These are phyloP conservation scores for Rhinopomastus cyanomelas DNA, from an alignment of 2,113 vertebrate genomes.

Conservation along the genomic window DNA sequence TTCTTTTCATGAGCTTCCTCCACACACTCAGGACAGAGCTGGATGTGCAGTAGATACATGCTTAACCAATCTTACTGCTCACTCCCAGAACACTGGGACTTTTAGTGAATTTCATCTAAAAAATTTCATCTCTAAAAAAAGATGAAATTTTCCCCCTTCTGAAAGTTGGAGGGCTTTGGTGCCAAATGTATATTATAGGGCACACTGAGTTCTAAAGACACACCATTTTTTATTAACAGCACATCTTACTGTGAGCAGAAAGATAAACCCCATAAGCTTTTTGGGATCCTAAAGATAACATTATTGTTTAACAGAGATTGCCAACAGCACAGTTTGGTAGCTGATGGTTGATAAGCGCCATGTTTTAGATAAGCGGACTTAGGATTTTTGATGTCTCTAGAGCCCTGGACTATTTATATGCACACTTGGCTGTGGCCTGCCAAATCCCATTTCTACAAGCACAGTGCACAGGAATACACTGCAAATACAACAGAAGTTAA, in stretches of 20 bases:
- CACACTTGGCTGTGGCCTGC: neutral
- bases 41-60: neutral
- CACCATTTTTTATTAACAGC: neutral
- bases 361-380: neutral
- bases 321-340: neutral
- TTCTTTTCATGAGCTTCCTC: neutral
- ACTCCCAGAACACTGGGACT: neutral
- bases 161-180: neutral
- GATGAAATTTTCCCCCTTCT: neutral
- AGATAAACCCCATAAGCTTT: neutral
- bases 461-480: neutral
- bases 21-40: neutral
- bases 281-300: neutral
- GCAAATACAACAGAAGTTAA: neutral
- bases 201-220: neutral
- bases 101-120: neutral
- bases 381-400: neutral
- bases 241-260: neutral
- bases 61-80: neutral
- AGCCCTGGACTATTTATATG: neutral
- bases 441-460: neutral
- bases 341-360: neutral
- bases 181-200: neutral
- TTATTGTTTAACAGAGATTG: neutral
- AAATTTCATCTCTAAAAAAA: neutral